A percentile compares a stretch with the other conserved stretches of the same genome.
Evolutionary conservation across 2,113 vertebrate genomes (phyloP).

Genomic region (Gymnogyps californianus): DNA sequence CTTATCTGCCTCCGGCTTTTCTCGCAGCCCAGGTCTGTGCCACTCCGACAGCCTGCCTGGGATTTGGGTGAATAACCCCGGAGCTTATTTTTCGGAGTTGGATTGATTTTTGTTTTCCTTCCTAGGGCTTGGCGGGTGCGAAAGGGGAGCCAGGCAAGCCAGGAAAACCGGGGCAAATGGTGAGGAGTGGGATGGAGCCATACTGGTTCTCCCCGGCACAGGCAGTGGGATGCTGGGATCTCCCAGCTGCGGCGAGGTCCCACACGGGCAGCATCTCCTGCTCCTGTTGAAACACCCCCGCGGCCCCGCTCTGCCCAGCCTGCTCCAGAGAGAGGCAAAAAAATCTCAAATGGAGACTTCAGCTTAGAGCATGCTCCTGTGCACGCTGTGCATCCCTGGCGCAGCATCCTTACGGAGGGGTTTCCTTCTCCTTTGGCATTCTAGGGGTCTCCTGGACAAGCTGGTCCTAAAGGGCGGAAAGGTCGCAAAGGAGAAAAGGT

Average conservation of each 20-base stretch:
- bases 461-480: slow-evolving; percentile 74
- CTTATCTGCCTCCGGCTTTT: background rate
- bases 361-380: background rate
- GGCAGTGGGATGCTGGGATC: background rate
- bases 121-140: slow-evolving; percentile 75
- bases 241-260: rapidly evolving
- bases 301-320: background rate
- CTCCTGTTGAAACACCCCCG: background rate
- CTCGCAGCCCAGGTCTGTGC: background rate
- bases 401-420: rapidly evolving
- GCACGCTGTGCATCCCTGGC: rapidly evolving
- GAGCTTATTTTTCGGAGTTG: background rate
- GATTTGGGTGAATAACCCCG: background rate
- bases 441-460: slow-evolving; percentile 76
- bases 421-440: background rate
- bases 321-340: background rate
- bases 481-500: slow-evolving; percentile 85
- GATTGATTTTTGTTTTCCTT: background rate
- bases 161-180: slow-evolving; percentile 71
- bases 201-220: background rate
- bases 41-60: background rate
- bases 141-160: slow-evolving; percentile 71
- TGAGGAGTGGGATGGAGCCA: background rate
- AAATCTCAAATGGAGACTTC: background rate
- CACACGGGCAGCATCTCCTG: background rate